phyloP scores from a whole-genome alignment of 2,113 vertebrate genomes.

The Rousettus leschenaultii region DNA sequence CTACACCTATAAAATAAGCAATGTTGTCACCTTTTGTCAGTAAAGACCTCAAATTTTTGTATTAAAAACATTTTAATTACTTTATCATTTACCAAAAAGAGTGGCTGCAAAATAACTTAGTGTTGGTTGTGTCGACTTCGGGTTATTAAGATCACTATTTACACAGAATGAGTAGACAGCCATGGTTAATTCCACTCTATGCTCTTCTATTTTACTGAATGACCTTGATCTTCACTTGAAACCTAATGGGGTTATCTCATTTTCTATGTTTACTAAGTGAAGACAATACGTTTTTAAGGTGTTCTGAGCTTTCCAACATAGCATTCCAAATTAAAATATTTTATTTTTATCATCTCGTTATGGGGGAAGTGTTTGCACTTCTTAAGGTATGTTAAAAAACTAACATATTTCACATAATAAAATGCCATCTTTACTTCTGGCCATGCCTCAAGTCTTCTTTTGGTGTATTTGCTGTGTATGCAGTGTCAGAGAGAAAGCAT shows the following conservation, averaged over 20 bases:
- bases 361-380: not conserved
- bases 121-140: not conserved
- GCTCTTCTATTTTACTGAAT: not conserved
- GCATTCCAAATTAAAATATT: not conserved
- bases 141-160: not conserved
- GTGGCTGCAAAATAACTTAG: not conserved
- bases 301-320: not conserved
- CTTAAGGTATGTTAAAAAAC: not conserved
- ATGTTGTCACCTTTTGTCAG: not conserved
- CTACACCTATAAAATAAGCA: not conserved
- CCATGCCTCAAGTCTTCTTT: not conserved
- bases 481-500: not conserved
- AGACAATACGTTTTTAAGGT: not conserved
- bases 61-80: not conserved
- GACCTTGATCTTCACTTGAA: not conserved
- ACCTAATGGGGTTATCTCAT: not conserved
- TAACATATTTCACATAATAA: not conserved
- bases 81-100: not conserved
- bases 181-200: not conserved
- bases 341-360: not conserved
- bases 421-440: not conserved
- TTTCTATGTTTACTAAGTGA: not conserved
- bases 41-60: not conserved
- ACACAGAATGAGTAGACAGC: not conserved
- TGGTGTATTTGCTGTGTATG: rapidly evolving